Base-by-base conservation (phyloP, 2,888 invertebrate species). In the Oscheius myriophilus region DNA sequence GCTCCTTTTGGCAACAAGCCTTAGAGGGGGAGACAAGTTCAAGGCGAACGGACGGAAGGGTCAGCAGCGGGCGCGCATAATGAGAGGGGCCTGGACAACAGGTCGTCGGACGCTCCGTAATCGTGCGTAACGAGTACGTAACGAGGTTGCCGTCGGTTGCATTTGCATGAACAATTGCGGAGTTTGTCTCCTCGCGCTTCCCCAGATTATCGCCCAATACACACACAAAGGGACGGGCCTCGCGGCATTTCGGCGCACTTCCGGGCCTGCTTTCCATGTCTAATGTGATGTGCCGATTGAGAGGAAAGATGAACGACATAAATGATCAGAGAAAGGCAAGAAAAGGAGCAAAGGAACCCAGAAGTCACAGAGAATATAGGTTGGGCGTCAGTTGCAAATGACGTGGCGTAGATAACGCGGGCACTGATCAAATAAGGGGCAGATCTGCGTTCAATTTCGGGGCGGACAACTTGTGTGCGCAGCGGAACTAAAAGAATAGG, bases 41-140 rank as follows among this genome's bases (percentile, higher is more conserved):
- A 33, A 33, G 33, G 33, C 33, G 33, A 33, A 33, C 9, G 33
- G 33, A 33, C 33, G 33, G 33, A 33, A 33, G 33, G 33, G 46
- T 14, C 45, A 59, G 26, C 33, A 49, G 39, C 61, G 49, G 61
- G 61, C 49, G 61, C 61, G 46, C 49, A 61, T 61, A 61, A 61
- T 61, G 61, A 61, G 61, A 49, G 61, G 49, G 33, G n/a, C 41
- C 23, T 18, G n/a, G 57, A 46, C 61, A 61, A 46, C 61, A 61
- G 61, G 61, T 61, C 61, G 49, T 33, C 46, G 33, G 61, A 6
- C 49, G 61, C n/a, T 33, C 49, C 61, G 61, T 61, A 61, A 61
- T 61, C 53, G 53, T 54, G 42, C 45, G 61, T 61, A 61, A 61
- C 61, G 61, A 61, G 61, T 58, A 25, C 58, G 58, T 58, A 58